Conservation (phyloP, 2,888 invertebrate species). For the Tubulanus polymorphus region DNA sequence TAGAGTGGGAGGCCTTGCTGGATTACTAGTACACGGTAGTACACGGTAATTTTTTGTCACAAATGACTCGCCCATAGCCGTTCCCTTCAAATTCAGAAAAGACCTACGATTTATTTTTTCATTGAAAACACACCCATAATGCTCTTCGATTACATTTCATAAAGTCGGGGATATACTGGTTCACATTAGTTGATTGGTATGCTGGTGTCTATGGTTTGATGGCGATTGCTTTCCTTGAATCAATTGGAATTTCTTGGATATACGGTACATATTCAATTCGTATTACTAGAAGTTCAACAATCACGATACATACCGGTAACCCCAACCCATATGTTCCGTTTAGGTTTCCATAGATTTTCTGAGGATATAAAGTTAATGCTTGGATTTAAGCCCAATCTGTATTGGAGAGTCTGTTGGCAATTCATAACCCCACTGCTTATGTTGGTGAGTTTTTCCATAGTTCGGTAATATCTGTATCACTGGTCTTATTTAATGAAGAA, state of each 20-base stretch:
- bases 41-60: no score
- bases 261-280: neutral
- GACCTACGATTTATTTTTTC: no score
- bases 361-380: neutral
- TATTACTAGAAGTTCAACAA: neutral
- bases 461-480: neutral
- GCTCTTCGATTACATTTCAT: no score
- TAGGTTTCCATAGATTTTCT: neutral
- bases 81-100: no score
- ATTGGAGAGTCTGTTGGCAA: constrained; percentile 3
- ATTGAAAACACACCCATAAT: no score
- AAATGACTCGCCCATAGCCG: no score
- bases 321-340: neutral
- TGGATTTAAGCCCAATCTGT: constrained; percentile 1
- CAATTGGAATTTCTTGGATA: neutral
- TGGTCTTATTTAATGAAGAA: no score
- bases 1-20: no score
- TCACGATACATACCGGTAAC: no score
- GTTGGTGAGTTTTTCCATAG: neutral
- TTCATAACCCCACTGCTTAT: neutral
- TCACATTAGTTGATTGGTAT: neutral
- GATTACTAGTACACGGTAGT: no score
- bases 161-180: neutral
- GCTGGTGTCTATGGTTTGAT: neutral
- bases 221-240: neutral